phyloP scores from a whole-genome alignment of 2,888 invertebrate genomes.

The Patella ulyssiponensis region DNA sequence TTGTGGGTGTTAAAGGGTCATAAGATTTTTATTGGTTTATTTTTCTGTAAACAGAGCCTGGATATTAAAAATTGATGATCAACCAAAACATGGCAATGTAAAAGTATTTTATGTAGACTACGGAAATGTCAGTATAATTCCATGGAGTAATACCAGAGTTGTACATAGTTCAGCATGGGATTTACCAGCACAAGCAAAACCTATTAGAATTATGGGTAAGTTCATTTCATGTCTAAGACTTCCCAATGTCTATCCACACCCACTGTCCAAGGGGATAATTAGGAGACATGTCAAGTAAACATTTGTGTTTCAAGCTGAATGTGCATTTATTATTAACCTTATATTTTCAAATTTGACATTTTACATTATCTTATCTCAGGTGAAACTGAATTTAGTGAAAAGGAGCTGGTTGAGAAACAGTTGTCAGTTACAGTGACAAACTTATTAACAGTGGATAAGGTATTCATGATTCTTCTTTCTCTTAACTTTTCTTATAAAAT shows the following conservation, averaged over 20 bases:
- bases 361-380: background rate
- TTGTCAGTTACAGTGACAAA: background rate
- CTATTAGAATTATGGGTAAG: conserved; percentile 41
- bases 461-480: background rate
- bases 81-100: background rate
- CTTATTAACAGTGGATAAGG: background rate
- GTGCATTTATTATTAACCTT: too few species aligned
- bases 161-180: conserved; percentile 28
- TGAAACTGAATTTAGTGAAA: background rate
- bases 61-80: conserved; percentile 10
- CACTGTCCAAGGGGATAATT: background rate
- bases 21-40: too few species aligned
- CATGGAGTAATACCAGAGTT: conserved; percentile 21
- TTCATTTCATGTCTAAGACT: background rate
- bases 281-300: too few species aligned
- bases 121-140: conserved; percentile 36
- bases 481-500: too few species aligned
- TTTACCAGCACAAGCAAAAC: conserved; percentile 39
- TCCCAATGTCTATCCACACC: background rate
- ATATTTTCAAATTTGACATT: too few species aligned
- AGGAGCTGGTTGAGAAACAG: background rate
- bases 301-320: too few species aligned
- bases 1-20: too few species aligned
- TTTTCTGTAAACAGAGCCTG: conserved; percentile 13
- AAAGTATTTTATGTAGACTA: conserved; percentile 44